Evolutionary conservation across 2,888 invertebrate species (phyloP).

Genomic region (Trichogramma evanescens): DNA sequence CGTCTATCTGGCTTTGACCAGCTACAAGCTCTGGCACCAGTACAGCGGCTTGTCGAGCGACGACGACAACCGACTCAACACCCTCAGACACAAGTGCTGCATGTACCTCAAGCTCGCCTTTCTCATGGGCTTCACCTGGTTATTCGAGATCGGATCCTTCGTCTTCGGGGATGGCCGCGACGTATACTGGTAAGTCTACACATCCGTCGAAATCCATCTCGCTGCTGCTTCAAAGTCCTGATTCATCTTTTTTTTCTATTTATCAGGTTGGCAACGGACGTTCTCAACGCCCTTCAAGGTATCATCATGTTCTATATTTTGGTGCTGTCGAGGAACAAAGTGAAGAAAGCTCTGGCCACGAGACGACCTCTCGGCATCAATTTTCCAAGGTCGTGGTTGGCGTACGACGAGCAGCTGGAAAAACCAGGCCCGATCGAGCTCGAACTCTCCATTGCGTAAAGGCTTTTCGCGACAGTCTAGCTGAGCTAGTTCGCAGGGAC

Average conservation of each 20-base stretch:
- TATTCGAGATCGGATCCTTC: slow-evolving; percentile 58
- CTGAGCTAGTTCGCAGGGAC: too few species aligned
- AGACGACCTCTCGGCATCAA: slow-evolving; percentile 38
- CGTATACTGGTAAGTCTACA: slow-evolving; percentile 37
- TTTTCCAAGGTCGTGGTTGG: slow-evolving; percentile 44
- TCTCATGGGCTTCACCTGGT: slow-evolving; percentile 67
- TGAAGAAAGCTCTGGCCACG: slow-evolving; percentile 46
- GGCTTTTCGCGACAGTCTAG: too few species aligned
- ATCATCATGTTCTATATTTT: slow-evolving; percentile 46
- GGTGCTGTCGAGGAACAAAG: slow-evolving; percentile 49
- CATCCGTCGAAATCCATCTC: background rate
- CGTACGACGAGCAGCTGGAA: slow-evolving; percentile 38
- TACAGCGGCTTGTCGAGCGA: slow-evolving; percentile 51
- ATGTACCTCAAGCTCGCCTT: slow-evolving; percentile 61
- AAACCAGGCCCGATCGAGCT: slow-evolving; percentile 34
- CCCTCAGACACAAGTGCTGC: slow-evolving; percentile 50
- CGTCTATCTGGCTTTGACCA: slow-evolving; percentile 55
- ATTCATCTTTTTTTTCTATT: background rate
- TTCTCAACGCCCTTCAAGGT: slow-evolving; percentile 47
- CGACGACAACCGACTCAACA: slow-evolving; percentile 44
- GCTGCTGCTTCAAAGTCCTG: background rate
- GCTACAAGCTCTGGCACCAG: slow-evolving; percentile 53
- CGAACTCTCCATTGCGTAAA: slow-evolving; percentile 29
- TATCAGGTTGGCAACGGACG: slow-evolving; percentile 44
- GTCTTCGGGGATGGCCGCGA: slow-evolving; percentile 23